These are phyloP conservation scores for Uloborus diversus DNA, from an alignment of 1,140 invertebrate species.

Conservation along the genomic window DNA sequence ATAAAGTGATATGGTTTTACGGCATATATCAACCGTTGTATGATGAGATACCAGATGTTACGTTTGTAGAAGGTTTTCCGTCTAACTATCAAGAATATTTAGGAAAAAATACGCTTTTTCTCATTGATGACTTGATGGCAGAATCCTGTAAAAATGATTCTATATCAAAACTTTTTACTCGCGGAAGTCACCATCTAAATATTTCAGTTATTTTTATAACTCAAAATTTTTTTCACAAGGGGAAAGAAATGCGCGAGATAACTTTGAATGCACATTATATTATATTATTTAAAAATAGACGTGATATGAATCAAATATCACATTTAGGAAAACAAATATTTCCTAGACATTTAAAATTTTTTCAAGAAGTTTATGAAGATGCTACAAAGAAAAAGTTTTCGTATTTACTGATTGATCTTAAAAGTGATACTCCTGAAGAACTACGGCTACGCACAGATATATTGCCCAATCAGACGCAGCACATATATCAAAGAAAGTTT, in stretches of 20 bases:
- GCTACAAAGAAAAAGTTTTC: slow-evolving; percentile 18
- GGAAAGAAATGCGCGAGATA: slow-evolving; percentile 13
- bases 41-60: background rate
- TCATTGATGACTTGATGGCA: slow-evolving; percentile 11
- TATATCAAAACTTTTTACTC: background rate
- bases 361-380: slow-evolving; percentile 14
- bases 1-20: slow-evolving; percentile 9
- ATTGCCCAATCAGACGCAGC: background rate
- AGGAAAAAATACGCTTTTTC: background rate
- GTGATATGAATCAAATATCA: background rate
- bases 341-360: background rate
- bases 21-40: slow-evolving; percentile 1
- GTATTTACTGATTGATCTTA: slow-evolving; percentile 27
- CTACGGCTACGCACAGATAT: slow-evolving; percentile 1
- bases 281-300: slow-evolving; percentile 9
- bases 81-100: background rate
- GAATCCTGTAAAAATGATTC: background rate
- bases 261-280: slow-evolving; percentile 19
- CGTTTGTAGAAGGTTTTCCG: slow-evolving; percentile 9
- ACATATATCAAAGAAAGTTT: background rate
- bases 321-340: background rate
- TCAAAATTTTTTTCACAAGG: slow-evolving; percentile 19
- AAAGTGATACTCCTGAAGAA: slow-evolving; percentile 11
- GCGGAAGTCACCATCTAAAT: slow-evolving; percentile 25
- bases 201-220: background rate